Conservation (phyloP, 2,888 invertebrate species). For the Thereva unica region DNA sequence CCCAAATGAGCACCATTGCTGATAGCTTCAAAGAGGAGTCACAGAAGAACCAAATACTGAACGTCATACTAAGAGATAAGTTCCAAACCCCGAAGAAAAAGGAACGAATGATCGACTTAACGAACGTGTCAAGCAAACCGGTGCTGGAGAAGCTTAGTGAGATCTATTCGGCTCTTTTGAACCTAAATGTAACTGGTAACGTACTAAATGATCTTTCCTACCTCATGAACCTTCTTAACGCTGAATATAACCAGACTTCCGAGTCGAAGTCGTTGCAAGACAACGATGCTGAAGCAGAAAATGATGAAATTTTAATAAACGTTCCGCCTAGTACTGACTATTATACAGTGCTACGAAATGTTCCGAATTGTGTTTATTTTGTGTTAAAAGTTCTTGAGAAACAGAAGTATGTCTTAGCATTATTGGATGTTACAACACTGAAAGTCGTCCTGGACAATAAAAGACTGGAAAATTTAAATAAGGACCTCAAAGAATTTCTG, state of each 20-base stretch:
- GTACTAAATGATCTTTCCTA: conserved; percentile 54
- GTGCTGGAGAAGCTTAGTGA: conserved; percentile 49
- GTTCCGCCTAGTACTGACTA: conserved; percentile 19
- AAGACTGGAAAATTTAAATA: conserved; percentile 65
- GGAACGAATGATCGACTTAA: conserved; percentile 44
- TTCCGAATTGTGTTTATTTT: conserved; percentile 79
- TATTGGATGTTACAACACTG: conserved; percentile 62
- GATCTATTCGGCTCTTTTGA: conserved; percentile 53
- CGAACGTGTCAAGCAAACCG: conserved; percentile 45
- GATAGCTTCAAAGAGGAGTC: conserved; percentile 48
- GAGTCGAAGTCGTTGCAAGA: conserved; percentile 11
- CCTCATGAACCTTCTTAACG: conserved; percentile 52
- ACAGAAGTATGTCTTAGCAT: conserved; percentile 62
- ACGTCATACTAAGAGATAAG: background rate
- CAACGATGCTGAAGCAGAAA: background rate
- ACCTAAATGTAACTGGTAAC: conserved; percentile 54
- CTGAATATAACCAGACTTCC: conserved; percentile 29
- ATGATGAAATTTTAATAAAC: conserved; percentile 38
- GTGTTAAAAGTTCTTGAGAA: conserved; percentile 67
- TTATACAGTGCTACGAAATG: conserved; percentile 58
- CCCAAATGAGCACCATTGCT: conserved; percentile 50
- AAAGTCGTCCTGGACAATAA: conserved; percentile 71
- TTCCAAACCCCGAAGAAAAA: background rate
- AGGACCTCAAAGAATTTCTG: conserved; percentile 57
- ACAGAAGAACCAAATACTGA: background rate